phyloP scores from a whole-genome alignment of 2,113 vertebrate genomes.

The Urocolius indicus region DNA sequence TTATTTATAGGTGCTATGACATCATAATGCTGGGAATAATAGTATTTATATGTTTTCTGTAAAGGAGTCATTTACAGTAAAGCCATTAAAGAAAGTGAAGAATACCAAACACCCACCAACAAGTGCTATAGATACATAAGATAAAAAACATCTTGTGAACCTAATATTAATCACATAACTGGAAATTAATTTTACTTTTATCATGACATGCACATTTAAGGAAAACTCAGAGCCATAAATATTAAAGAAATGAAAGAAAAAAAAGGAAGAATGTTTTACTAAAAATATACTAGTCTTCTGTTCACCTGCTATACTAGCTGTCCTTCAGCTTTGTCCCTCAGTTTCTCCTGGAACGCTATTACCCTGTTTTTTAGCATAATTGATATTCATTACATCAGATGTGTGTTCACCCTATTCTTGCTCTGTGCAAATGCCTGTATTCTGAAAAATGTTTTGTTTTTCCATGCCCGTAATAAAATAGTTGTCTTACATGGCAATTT shows the following conservation, averaged over 20 bases:
- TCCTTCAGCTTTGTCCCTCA: neutral
- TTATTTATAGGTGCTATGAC: conserved; percentile 78
- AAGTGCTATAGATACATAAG: neutral
- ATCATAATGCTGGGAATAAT: conserved; percentile 75
- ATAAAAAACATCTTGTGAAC: neutral
- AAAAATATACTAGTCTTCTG: neutral
- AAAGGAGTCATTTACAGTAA: conserved; percentile 71
- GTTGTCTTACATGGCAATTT: conserved; percentile 11
- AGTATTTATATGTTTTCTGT: conserved; percentile 76
- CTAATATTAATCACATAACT: neutral
- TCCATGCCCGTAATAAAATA: neutral
- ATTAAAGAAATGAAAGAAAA: neutral
- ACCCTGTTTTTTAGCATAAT: neutral
- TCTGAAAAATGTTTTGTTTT: conserved; percentile 48
- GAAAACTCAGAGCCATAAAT: neutral
- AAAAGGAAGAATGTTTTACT: neutral
- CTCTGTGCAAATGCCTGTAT: conserved; percentile 2
- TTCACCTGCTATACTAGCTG: neutral
- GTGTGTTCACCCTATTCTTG: neutral
- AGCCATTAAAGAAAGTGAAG: conserved; percentile 58
- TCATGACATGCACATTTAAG: neutral
- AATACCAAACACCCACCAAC: conserved; percentile 19
- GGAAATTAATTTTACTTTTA: neutral
- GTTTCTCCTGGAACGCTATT: neutral
- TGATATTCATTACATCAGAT: neutral